Evolutionary conservation across 2,888 invertebrate species (phyloP).

Genomic region (Chrysolina oricalcia): DNA sequence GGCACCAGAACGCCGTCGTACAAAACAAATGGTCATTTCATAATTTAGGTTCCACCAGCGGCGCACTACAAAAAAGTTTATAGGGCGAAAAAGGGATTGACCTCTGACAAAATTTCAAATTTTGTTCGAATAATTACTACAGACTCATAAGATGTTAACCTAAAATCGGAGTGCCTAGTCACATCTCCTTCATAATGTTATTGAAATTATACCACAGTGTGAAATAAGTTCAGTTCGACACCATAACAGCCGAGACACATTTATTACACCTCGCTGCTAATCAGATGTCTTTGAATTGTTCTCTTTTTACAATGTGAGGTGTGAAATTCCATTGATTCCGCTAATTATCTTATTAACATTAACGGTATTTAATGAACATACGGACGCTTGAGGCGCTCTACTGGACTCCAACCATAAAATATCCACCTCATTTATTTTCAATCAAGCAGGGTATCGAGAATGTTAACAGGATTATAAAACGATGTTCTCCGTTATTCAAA

Average conservation of each 20-base stretch:
- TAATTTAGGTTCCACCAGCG: no score
- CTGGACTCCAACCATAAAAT: background rate
- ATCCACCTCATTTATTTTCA: background rate
- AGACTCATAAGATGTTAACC: no score
- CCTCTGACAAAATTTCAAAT: no score
- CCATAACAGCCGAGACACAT: background rate
- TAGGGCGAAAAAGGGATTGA: no score
- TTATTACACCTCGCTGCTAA: background rate
- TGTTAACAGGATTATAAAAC: background rate
- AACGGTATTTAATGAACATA: constrained; percentile 8
- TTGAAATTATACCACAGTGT: background rate
- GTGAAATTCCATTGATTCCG: background rate
- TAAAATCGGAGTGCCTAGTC: no score
- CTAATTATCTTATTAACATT: constrained; percentile 11
- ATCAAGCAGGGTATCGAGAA: background rate
- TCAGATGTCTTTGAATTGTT: background rate
- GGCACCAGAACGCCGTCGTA: no score
- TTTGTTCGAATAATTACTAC: no score
- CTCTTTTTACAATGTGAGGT: background rate
- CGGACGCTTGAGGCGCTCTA: background rate
- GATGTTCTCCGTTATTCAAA: no score
- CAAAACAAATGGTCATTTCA: no score
- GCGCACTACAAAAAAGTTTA: no score
- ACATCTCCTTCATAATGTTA: no score
- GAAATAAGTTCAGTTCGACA: background rate